These are phyloP conservation scores for Cotesia glomerata DNA, from an alignment of 1,140 invertebrate species.

Conservation along the genomic window DNA sequence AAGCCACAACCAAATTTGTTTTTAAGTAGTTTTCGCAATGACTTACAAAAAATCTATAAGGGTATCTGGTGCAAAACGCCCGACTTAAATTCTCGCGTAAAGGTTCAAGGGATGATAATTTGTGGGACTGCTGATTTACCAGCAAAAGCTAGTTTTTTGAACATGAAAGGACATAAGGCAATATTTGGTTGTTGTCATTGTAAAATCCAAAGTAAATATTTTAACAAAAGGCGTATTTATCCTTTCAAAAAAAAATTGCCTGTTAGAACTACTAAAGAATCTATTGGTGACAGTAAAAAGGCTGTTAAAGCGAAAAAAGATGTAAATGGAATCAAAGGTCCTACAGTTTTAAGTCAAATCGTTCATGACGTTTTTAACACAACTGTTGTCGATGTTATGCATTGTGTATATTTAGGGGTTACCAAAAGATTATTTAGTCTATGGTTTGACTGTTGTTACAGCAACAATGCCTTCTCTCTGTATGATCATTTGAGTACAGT, in stretches of 20 bases:
- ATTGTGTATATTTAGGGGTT: slow-evolving; percentile 13
- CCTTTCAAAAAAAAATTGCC: background rate
- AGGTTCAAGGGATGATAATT: background rate
- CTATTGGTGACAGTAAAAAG: background rate
- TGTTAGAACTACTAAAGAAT: background rate
- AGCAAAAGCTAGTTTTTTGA: slow-evolving; percentile 3
- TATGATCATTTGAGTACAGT: background rate
- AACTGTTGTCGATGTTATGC: slow-evolving; percentile 9
- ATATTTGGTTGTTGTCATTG: background rate
- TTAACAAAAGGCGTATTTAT: background rate
- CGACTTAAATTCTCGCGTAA: background rate
- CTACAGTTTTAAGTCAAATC: background rate
- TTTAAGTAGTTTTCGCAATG: background rate
- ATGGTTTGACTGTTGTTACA: slow-evolving; percentile 12
- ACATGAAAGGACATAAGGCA: background rate
- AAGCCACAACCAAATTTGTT: background rate
- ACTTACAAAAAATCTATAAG: background rate
- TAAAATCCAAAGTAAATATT: background rate
- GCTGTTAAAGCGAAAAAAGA: background rate
- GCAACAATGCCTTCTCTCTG: background rate
- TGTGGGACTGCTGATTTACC: slow-evolving; percentile 1
- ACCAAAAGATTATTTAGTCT: background rate
- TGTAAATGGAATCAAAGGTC: slow-evolving; percentile 8
- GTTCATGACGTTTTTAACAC: background rate
- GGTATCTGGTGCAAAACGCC: background rate